A percentile compares a stretch with the other conserved stretches of the same genome.
phyloP scores from a whole-genome alignment of 1,140 invertebrate species.

The Eufriesea mexicana region DNA sequence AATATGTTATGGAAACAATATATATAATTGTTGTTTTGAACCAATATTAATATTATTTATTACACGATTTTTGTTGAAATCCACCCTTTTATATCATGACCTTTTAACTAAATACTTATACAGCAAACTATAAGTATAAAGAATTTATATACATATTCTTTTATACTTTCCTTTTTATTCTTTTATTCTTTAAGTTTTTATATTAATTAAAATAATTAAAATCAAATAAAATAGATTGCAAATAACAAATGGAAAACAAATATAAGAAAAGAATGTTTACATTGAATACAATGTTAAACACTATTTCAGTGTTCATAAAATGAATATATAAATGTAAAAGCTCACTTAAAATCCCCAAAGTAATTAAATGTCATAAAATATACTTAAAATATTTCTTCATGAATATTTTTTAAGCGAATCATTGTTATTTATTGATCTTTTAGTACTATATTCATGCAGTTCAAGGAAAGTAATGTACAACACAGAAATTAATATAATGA shows the following conservation, averaged over 20 bases:
- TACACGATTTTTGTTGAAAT: conserved; percentile 2
- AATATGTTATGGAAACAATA: conserved; percentile 27
- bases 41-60: conserved; percentile 14
- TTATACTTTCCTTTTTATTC: too few species aligned
- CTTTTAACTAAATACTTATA: neutral
- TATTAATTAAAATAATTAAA: neutral
- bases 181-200: conserved; percentile 14
- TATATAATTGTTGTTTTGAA: conserved; percentile 38
- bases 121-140: neutral
- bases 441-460: neutral
- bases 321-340: neutral
- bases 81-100: neutral
- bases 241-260: neutral
- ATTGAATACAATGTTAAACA: conserved; percentile 17
- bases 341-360: conserved; percentile 8
- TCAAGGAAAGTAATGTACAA: neutral
- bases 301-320: neutral
- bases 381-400: neutral
- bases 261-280: neutral
- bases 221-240: conserved; percentile 9
- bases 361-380: neutral
- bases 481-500: neutral
- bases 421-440: neutral
- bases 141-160: neutral
- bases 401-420: neutral